phyloP scores from a whole-genome alignment of 1,140 invertebrate genomes.

The Cylas formicarius region DNA sequence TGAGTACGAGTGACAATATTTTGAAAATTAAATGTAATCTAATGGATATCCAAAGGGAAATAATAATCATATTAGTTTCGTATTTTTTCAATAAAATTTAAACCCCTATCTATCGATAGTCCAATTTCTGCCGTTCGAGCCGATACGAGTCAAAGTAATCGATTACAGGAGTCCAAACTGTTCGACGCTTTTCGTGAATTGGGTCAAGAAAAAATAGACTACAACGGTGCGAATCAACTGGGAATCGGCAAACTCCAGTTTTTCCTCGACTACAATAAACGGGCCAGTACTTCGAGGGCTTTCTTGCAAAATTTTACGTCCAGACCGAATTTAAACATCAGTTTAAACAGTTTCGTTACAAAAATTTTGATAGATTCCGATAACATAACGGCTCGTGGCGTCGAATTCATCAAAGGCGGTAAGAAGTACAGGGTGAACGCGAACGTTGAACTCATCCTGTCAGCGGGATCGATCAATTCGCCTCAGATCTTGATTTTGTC shows the following conservation, averaged over 20 bases:
- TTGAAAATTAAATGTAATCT: too few relatives aligned
- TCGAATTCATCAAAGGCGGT: slow-evolving; percentile 49
- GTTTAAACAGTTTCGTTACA: not conserved
- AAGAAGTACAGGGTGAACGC: slow-evolving; percentile 44
- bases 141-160: slow-evolving; percentile 29
- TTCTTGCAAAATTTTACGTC: too few relatives aligned
- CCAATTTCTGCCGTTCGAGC: slow-evolving; percentile 21
- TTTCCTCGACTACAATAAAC: slow-evolving; percentile 47
- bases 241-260: slow-evolving; percentile 61
- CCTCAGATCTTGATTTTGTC: slow-evolving; percentile 53
- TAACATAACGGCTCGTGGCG: slow-evolving; percentile 50
- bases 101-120: not conserved
- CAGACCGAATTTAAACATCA: too few relatives aligned
- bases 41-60: too few relatives aligned
- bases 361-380: slow-evolving; percentile 45
- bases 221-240: slow-evolving; percentile 55
- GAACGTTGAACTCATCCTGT: slow-evolving; percentile 58
- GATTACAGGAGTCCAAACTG: slow-evolving; percentile 52
- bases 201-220: slow-evolving; percentile 50
- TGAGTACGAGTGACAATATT: too few relatives aligned
- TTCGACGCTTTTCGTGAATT: slow-evolving; percentile 52
- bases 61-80: too few relatives aligned
- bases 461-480: slow-evolving; percentile 44
- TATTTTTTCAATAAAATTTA: not conserved
- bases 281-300: slow-evolving; percentile 48